Evolutionary conservation across 2,113 vertebrate species (phyloP).

Genomic region (Asarcornis scutulata): DNA sequence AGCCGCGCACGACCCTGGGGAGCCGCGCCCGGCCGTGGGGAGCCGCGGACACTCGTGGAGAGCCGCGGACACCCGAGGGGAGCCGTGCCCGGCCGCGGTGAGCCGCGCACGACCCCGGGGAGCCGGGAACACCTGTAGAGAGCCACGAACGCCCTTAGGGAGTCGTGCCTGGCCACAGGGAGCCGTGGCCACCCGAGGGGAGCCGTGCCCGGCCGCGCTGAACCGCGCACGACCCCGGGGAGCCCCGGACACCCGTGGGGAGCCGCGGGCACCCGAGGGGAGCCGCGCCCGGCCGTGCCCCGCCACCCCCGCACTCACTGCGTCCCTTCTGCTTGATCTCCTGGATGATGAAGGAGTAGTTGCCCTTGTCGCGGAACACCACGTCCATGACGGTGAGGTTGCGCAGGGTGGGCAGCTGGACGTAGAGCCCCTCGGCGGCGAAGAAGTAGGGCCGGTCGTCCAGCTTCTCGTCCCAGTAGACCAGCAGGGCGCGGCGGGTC

Average conservation of each 20-base stretch:
- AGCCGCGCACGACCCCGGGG: too few species aligned
- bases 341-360: constrained; percentile 80
- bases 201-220: rapidly evolving
- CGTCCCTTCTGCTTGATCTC: constrained; percentile 79
- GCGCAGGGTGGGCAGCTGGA: constrained; percentile 65
- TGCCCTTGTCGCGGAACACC: constrained; percentile 71
- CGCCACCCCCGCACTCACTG: constrained; percentile 66
- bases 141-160: too few species aligned
- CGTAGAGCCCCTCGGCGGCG: constrained; percentile 86
- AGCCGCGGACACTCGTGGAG: too few species aligned
- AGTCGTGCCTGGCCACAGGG: too few species aligned
- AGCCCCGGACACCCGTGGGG: rapidly evolving
- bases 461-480: constrained; percentile 82
- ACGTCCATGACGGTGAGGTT: constrained; percentile 82
- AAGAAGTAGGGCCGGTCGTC: constrained; percentile 86
- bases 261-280: rapidly evolving
- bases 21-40: rapidly evolving
- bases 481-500: constrained; percentile 81
- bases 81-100: too few species aligned
- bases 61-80: too few species aligned
- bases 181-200: too few species aligned
- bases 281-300: background rate
- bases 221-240: rapidly evolving
- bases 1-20: too few species aligned
- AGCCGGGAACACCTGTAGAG: too few species aligned